These are phyloP conservation scores for Podarcis raffonei DNA, from an alignment of 2,113 vertebrate genomes.

Conservation along the genomic window DNA sequence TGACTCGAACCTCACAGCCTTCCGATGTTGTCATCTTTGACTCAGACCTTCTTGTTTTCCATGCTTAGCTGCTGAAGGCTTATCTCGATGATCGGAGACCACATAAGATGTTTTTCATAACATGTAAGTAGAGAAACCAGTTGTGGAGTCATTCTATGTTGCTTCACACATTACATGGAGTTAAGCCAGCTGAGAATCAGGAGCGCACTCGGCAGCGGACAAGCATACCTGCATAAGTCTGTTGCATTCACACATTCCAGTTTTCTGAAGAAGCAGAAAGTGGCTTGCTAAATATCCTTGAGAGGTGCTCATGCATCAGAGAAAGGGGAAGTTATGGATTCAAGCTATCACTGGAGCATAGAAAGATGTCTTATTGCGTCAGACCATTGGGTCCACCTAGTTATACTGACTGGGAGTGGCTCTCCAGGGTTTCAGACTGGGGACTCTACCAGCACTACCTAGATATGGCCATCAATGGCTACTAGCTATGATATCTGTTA, in stretches of 20 bases:
- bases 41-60: background rate
- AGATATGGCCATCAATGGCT: no score
- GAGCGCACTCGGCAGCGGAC: background rate
- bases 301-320: background rate
- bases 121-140: background rate
- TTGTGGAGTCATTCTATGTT: background rate
- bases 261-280: background rate
- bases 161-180: background rate
- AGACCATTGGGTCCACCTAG: no score
- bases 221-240: background rate
- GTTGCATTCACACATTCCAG: background rate
- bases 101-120: constrained; percentile 23
- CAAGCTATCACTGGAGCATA: background rate
- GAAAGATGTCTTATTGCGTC: no score
- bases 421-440: no score
- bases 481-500: no score
- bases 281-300: background rate
- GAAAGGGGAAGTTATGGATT: background rate
- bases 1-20: no score
- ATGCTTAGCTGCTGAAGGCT: background rate
- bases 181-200: background rate
- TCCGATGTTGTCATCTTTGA: background rate
- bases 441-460: no score
- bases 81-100: constrained; percentile 17
- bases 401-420: no score